Conservation (phyloP, 1,140 invertebrate species). For the Drosophila santomea region DNA sequence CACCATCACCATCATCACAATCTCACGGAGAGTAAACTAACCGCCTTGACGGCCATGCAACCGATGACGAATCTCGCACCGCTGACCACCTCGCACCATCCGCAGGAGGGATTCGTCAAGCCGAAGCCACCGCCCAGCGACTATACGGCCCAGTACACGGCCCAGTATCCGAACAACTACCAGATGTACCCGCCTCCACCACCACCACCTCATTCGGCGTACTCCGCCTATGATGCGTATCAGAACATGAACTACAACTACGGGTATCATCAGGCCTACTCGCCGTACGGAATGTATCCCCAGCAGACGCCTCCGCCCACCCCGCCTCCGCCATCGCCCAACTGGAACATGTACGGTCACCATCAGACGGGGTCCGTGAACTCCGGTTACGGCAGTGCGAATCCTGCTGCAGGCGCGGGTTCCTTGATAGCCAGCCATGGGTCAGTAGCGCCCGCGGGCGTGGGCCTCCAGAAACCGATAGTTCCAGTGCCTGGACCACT, state of each 20-base stretch:
- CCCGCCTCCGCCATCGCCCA: constrained; percentile 85
- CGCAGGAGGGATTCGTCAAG: constrained; percentile 83
- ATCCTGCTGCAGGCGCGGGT: constrained; percentile 35
- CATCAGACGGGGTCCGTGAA: constrained; percentile 50
- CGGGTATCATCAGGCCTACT: constrained; percentile 82
- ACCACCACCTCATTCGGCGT: constrained; percentile 77
- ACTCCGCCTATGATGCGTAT: constrained; percentile 82
- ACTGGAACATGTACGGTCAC: constrained; percentile 87
- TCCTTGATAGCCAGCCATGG: constrained; percentile 59
- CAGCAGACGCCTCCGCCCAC: constrained; percentile 85
- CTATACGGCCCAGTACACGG: constrained; percentile 72
- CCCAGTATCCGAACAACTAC: constrained; percentile 83
- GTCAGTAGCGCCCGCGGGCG: constrained; percentile 18
- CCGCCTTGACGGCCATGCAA: constrained; percentile 79
- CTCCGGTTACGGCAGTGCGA: constrained; percentile 54
- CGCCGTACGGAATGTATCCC: constrained; percentile 83
- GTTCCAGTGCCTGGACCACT: constrained; percentile 30
- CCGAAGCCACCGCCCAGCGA: constrained; percentile 84
- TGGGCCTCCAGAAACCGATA: constrained; percentile 54
- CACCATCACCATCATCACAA: constrained; percentile 76
- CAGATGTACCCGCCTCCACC: constrained; percentile 84
- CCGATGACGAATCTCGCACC: constrained; percentile 78
- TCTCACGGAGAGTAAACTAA: constrained; percentile 77
- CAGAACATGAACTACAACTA: constrained; percentile 85
- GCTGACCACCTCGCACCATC: constrained; percentile 55